These are phyloP conservation scores for Nomia melanderi DNA, from an alignment of 1,140 invertebrate species.

Conservation along the genomic window DNA sequence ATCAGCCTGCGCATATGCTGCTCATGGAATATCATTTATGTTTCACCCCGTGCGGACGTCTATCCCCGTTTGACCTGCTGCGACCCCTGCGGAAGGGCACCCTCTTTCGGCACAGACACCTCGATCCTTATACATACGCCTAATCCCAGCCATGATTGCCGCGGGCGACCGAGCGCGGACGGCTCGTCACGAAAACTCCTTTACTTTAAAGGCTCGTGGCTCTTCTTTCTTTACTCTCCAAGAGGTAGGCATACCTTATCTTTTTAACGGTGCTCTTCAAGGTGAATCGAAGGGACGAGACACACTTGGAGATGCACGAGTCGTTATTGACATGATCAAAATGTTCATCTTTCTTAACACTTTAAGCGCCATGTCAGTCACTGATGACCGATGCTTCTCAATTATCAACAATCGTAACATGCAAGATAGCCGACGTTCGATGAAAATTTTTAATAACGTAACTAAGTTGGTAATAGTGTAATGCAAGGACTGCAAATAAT, in stretches of 20 bases:
- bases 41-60: conserved; percentile 70
- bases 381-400: too few species aligned
- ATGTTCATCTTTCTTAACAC: too few species aligned
- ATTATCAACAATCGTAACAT: too few species aligned
- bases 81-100: conserved; percentile 53
- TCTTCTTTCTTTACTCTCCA: conserved; percentile 40
- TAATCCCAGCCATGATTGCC: conserved; percentile 78
- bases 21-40: conserved; percentile 80
- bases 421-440: too few species aligned
- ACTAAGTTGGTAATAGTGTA: too few species aligned
- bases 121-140: conserved; percentile 72
- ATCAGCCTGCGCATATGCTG: conserved; percentile 78
- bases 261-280: conserved; percentile 48
- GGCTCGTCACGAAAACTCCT: conserved; percentile 59
- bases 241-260: conserved; percentile 23
- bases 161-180: too few species aligned
- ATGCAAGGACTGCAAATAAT: too few species aligned
- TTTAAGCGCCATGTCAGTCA: too few species aligned
- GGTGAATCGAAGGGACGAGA: conserved; percentile 15
- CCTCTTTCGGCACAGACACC: conserved; percentile 46
- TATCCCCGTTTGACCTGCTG: conserved; percentile 66
- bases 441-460: too few species aligned
- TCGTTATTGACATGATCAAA: too few species aligned
- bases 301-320: too few species aligned
- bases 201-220: conserved; percentile 51